phyloP scores from a whole-genome alignment of 2,113 vertebrate species.

The Casuarius casuarius region DNA sequence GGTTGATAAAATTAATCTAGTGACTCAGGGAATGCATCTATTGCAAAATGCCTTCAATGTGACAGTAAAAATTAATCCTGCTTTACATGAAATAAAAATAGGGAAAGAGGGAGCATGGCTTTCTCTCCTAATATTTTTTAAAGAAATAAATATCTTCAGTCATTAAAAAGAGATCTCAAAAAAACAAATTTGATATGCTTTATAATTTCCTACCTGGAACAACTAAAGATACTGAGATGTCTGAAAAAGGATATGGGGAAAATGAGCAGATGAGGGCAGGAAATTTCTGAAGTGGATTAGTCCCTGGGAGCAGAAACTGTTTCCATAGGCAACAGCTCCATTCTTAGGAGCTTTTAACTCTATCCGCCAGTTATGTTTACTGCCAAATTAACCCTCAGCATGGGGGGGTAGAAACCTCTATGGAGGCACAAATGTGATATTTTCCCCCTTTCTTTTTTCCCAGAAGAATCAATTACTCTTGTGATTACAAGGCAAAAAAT shows the following conservation, averaged over 20 bases:
- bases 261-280: not conserved
- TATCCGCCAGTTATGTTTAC: not conserved
- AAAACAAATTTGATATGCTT: not conserved
- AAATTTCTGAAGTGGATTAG: not conserved
- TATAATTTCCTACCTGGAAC: not conserved
- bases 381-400: not conserved
- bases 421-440: not conserved
- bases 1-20: not conserved
- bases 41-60: not conserved
- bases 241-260: not conserved
- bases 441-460: not conserved
- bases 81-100: not conserved
- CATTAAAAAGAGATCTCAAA: not conserved
- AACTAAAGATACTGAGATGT: not conserved
- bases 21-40: not conserved
- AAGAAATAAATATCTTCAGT: not conserved
- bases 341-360: not conserved
- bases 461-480: not conserved
- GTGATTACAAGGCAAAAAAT: not conserved
- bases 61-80: not conserved
- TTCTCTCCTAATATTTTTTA: not conserved
- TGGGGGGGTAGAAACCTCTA: not conserved
- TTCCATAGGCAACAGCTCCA: not conserved
- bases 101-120: not conserved
- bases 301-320: not conserved